phyloP scores from a whole-genome alignment of 2,113 vertebrate genomes.

The Oreochromis aureus region DNA sequence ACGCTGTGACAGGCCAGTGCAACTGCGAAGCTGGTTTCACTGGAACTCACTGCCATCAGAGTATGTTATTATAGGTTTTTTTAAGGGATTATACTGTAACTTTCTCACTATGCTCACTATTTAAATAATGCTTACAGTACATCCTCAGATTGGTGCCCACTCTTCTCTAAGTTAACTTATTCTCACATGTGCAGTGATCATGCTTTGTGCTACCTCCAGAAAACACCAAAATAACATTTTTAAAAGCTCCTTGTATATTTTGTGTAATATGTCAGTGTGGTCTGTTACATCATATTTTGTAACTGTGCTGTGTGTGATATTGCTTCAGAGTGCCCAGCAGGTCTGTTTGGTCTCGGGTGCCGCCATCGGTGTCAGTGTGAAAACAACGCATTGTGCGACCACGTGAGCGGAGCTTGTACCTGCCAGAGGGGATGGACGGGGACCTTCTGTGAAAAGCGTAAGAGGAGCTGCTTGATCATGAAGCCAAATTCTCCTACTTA shows the following conservation, averaged over 20 bases:
- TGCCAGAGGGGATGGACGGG: conserved; percentile 87
- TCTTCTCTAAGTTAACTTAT: not conserved
- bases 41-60: conserved; percentile 75
- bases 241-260: not conserved
- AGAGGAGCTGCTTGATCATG: conserved; percentile 13
- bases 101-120: not conserved
- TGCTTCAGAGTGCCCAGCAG: conserved; percentile 78
- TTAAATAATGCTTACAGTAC: not conserved
- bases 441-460: conserved; percentile 86
- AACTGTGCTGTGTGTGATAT: not conserved
- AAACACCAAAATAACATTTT: not conserved
- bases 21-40: conserved; percentile 81
- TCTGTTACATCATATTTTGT: not conserved
- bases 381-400: conserved; percentile 83
- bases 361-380: conserved; percentile 82
- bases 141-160: not conserved
- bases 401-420: conserved; percentile 86
- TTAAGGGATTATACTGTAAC: not conserved
- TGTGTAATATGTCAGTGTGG: not conserved
- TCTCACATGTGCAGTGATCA: not conserved
- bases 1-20: conserved; percentile 76
- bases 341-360: conserved; percentile 80
- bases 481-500: not conserved
- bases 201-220: not conserved
- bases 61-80: conserved; percentile 46